Base-by-base conservation (phyloP, 1,140 invertebrate species). In the Drosophila repletoides region DNA sequence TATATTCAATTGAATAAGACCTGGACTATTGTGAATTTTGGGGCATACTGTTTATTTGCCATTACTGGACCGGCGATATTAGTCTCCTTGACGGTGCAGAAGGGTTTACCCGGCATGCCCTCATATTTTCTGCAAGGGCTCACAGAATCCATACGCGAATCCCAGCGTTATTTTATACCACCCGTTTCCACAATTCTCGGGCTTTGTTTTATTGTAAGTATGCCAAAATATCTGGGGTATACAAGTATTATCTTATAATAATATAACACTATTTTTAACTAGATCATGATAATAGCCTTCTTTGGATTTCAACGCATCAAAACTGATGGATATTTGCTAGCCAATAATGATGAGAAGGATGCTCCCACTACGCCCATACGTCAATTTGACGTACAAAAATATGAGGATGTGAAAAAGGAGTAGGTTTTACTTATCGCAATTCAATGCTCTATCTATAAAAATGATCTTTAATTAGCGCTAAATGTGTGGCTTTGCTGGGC, bases 91-190 rank as follows among this genome's bases (percentile, higher is more conserved):
- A 90, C 88, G 0, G 63, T 81, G 2, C 74, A 88, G 51, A 90
- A 90, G 12, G 86, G 88, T 3, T 36, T 90, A 7, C 88, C 64
- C 0, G 88, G 88, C 24, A 90, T 89, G 87, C 88, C 88, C 0
- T 90, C 88, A 2, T 90, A 90, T 36, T 90, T 90, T 33, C 49
- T 79, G n/a, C 88, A 90, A 29, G 88, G 88, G 0, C 71, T 89
- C 1, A 90, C 86, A 1, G 88, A 89, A 71, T 90, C 88, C 3
- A 88, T 90, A 24, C 70, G 88, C 0, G 83, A 88, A 41, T 89
- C 88, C 0, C 88, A 90, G 26, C 60, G 88, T 1, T 90, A 90
- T 40, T 90, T 90, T 15, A 90, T 90, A 43, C 88, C 88, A 5
- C 88, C 88, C 1, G 88, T 90, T 24, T 89, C 88, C 1, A 72